Evolutionary conservation across 2,113 vertebrate genomes (phyloP).

Genomic region (Tylochromis polylepis): DNA sequence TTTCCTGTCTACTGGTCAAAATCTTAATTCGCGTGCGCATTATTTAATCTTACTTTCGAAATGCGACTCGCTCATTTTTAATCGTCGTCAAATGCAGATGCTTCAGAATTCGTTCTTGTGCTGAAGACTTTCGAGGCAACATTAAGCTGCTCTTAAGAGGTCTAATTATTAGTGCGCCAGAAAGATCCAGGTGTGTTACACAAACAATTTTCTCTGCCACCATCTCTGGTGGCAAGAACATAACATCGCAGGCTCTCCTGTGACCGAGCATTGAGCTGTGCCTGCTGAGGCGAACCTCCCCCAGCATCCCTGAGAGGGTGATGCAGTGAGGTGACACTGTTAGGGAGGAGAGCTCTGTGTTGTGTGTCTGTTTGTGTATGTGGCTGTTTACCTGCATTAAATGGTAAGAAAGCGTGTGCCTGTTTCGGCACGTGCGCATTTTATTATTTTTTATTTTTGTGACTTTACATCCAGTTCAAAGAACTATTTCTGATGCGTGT

Average conservation of each 20-base stretch:
- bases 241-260: constrained; percentile 49
- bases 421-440: not conserved
- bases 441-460: not conserved
- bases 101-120: not conserved
- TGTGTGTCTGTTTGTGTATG: not conserved
- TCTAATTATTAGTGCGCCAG: constrained; percentile 53
- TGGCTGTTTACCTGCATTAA: constrained; percentile 37
- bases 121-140: constrained; percentile 40
- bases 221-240: constrained; percentile 65
- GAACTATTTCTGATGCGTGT: constrained; percentile 8
- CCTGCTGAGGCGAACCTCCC: constrained; percentile 63
- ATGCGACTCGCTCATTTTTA: not conserved
- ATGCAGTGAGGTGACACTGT: constrained; percentile 69
- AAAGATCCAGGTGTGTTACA: constrained; percentile 60
- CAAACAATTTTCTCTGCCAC: constrained; percentile 51
- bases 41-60: not conserved
- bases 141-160: constrained; percentile 42
- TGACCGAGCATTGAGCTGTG: constrained; percentile 47
- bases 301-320: constrained; percentile 67
- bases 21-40: not conserved
- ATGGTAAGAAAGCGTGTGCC: constrained; percentile 9
- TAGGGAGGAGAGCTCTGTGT: constrained; percentile 58
- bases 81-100: not conserved
- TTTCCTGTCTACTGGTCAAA: not conserved
- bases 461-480: constrained; percentile 49